A percentile compares a stretch with the other conserved stretches of the same genome.
phyloP scores from a whole-genome alignment of 2,888 invertebrate genomes.

The Drepanosiphum platanoidis region DNA sequence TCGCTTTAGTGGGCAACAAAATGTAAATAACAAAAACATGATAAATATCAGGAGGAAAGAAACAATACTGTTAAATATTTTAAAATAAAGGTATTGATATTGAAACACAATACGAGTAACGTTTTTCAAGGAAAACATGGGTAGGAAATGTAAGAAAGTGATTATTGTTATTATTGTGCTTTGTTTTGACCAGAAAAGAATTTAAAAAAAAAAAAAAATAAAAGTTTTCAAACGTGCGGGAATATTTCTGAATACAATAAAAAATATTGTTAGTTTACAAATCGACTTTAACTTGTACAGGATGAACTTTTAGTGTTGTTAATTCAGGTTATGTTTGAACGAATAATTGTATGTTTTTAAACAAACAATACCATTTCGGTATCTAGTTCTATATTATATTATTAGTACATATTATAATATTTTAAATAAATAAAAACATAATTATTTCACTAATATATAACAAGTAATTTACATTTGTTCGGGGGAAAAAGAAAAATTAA shows the following conservation, averaged over 20 bases:
- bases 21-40: conserved; percentile 68
- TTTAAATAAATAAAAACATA: neutral
- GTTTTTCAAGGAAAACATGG: neutral
- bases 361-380: neutral
- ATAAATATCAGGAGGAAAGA: neutral
- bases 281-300: neutral
- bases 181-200: neutral
- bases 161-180: neutral
- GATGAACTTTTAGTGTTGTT: neutral
- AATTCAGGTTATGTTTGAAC: neutral
- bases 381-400: neutral
- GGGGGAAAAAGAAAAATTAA: too few species aligned
- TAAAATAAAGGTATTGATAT: neutral
- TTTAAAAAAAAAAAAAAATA: too few species aligned
- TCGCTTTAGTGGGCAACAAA: conserved; percentile 99
- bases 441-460: neutral
- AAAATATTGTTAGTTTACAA: neutral
- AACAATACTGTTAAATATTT: too few species aligned
- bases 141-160: too few species aligned
- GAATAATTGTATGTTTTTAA: neutral
- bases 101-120: neutral
- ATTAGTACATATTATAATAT: neutral
- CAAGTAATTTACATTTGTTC: neutral
- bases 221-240: too few species aligned
- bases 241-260: neutral